Base-by-base conservation (phyloP, 2,888 invertebrate genomes). In the Eumacrocentrus americanus region DNA sequence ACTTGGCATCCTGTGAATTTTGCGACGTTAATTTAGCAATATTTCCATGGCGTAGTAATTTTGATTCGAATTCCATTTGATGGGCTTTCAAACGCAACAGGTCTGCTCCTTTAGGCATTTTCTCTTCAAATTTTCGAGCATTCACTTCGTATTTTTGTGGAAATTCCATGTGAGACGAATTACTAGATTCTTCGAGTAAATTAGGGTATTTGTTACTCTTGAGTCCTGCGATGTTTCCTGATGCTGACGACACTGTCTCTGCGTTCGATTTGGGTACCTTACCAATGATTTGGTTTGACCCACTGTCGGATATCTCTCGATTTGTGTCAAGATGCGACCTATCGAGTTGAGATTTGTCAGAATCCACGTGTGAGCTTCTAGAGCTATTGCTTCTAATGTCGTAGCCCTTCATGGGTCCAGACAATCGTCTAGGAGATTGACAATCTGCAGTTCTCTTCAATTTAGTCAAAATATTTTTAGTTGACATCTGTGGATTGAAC, bases 391-490 rank as follows among this genome's bases (percentile, higher is more conserved):
- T 81, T 50, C 82, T 78, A 51, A 83, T 80, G 55, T 82, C 81
- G 61, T 82, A 82, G 23, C 84, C 85, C 67, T 83, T 84, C 74
- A 85, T 77, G 1, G 85, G 85, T 0, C 84, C 85, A 1, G 82
- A 81, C 37, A 78, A 71, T 58, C 81, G 74, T 5, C 82, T 73
- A 4, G 80, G 81, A 0, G 81, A 81, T 62, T 81, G 81, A 62
- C 77, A 78, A 18, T 82, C 81, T 0, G 81, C 81, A 40, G 79
- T 81, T 57, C 83, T 75, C 68, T 83, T 84, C 37, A 84, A 74
- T 70, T 84, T 84, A 1, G 83, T 79, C 37, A 83, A 70, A 71
- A 83, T 82, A 60, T 82, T 82, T 63, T 83, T 83, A 6, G 83
- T 83, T 5, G 81, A 80, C 72, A 85, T 78, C 69, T 84, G 83